Conservation (phyloP, 2,888 invertebrate species). For the Tholera decimalis region DNA sequence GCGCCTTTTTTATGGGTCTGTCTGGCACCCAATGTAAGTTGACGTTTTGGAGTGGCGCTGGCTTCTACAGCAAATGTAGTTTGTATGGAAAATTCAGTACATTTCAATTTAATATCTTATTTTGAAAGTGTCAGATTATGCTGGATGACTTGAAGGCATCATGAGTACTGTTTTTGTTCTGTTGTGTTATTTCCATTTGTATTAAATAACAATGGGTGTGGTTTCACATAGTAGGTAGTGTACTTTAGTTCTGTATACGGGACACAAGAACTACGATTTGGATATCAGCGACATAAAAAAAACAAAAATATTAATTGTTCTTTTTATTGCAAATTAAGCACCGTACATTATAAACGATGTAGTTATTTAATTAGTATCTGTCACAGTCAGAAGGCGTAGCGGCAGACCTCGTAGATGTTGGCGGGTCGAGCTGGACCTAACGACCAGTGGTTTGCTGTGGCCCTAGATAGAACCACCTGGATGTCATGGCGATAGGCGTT, state of each 20-base stretch:
- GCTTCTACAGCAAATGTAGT: not conserved
- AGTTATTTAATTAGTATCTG: too few relatives aligned
- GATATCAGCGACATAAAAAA: not conserved
- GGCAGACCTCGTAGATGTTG: too few relatives aligned
- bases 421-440: too few relatives aligned
- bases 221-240: conserved; percentile 4
- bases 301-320: not conserved
- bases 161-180: conserved; percentile 5
- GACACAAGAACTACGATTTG: conserved; percentile 4
- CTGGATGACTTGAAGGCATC: not conserved
- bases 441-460: too few relatives aligned
- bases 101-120: not conserved
- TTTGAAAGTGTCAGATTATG: not conserved
- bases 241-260: conserved; percentile 3
- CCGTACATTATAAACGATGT: not conserved
- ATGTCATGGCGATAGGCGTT: too few relatives aligned
- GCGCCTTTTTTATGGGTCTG: conserved; percentile 40
- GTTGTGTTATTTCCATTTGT: conserved; percentile 11
- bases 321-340: not conserved
- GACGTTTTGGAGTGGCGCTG: conserved; percentile 11
- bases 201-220: conserved; percentile 24
- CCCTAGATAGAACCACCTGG: too few relatives aligned
- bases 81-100: conserved; percentile 2
- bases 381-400: too few relatives aligned
- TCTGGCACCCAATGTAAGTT: conserved; percentile 10